Base-by-base conservation (phyloP, 2,113 vertebrate species). In the Limnothrissa miodon region DNA sequence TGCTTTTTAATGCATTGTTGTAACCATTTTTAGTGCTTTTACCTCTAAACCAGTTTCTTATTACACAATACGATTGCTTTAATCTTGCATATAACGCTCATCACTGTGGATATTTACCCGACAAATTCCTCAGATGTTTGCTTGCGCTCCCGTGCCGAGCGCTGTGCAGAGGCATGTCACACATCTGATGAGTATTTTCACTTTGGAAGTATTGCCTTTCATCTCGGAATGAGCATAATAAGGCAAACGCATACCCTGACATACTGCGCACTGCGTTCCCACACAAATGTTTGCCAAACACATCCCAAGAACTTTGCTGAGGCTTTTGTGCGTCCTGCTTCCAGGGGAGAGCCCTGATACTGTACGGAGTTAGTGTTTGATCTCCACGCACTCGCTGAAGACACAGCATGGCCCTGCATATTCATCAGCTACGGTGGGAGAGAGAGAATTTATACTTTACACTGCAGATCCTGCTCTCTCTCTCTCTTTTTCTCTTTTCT, bases 101-200 rank as follows among this genome's bases (percentile, higher is more conserved):
- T 66, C n/a, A 66, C 33, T 66, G 59, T 66, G 25, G 59, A 66
- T 66, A 66, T 66, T 66, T 66, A 66, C 59, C 25, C 13, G 59
- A 66, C 25, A 66, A 66, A 66, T 66, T 66, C 59, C 25, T 66
- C 59, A 66, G 59, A 66, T 66, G 59, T 66, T 66, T 66, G 59
- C 59, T 66, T 33, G 59, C 11, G 8, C 25, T 66, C 51, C 51
- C 6, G 19, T 56, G 19, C 7, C 19, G 21, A 56, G 51, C 19
- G 51, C 21, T 56, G 19, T 56, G 51, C 51, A 56, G 51, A 56
- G 51, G 59, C 33, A 66, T 66, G 59, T 29, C 59, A 66, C 33
- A 66, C 19, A 56, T 56, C 51, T 56, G 51, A 21, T 21, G 21
- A 21, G 51, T 56, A 56, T 23, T 56, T 56, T 56, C 51, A 56